Conservation (phyloP, 2,797 vertebrate genomes). For the Hipposideros larvatus region DNA sequence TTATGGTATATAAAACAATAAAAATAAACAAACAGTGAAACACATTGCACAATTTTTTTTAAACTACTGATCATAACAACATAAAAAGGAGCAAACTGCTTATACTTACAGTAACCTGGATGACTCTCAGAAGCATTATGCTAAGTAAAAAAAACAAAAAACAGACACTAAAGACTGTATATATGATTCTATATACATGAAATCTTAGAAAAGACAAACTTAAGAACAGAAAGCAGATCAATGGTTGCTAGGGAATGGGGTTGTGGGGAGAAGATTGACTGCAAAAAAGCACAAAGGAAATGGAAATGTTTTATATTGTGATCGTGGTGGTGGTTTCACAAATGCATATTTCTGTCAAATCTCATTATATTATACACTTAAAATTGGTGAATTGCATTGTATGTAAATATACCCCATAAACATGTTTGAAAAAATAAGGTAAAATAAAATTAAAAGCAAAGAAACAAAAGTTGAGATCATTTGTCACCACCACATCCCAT, state of each 20-base stretch:
- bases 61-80: background rate
- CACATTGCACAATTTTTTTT: background rate
- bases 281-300: background rate
- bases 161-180: background rate
- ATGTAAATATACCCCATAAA: background rate
- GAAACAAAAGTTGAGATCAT: background rate
- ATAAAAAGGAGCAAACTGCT: background rate
- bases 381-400: background rate
- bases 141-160: background rate
- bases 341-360: background rate
- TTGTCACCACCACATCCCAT: background rate
- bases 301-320: background rate
- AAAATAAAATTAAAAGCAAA: background rate
- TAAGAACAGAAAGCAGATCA: conserved; percentile 16
- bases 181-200: background rate
- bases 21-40: background rate
- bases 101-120: background rate
- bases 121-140: background rate
- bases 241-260: background rate
- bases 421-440: background rate
- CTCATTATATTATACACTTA: background rate
- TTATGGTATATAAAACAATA: background rate
- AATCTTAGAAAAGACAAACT: background rate
- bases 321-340: background rate
- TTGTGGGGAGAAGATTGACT: background rate